These are phyloP conservation scores for Lycaena phlaeas DNA, from an alignment of 2,888 invertebrate genomes.

Conservation along the genomic window DNA sequence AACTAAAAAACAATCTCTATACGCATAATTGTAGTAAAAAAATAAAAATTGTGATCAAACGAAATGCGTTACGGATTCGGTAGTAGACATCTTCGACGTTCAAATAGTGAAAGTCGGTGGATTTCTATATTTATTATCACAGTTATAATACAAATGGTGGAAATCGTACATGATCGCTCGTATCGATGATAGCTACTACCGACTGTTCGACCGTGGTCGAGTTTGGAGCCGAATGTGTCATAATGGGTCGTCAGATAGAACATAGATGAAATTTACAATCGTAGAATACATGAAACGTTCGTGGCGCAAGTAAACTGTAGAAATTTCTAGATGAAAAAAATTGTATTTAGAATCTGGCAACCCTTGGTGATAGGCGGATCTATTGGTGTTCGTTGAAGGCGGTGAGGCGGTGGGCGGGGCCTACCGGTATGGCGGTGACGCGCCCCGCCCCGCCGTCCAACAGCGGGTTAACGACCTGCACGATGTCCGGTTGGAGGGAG, in stretches of 20 bases:
- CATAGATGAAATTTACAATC: conserved; percentile 5
- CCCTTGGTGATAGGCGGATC: conserved; percentile 7
- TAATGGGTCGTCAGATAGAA: conserved; percentile 6
- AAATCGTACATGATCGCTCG: conserved; percentile 48
- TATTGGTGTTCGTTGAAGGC: conserved; percentile 44
- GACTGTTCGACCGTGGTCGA: conserved; percentile 26
- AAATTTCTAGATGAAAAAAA: background rate
- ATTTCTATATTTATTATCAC: conserved; percentile 69
- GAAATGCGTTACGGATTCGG: conserved; percentile 47
- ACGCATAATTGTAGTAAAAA: conserved; percentile 48
- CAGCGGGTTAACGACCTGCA: conserved; percentile 67
- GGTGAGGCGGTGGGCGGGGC: conserved; percentile 52
- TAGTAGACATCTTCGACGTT: conserved; percentile 63
- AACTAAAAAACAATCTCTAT: conserved; percentile 58
- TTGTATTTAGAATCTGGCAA: conserved; percentile 7
- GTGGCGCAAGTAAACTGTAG: background rate
- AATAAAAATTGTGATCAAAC: conserved; percentile 58
- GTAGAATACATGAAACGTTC: background rate
- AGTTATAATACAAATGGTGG: conserved; percentile 67
- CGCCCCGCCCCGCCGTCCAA: conserved; percentile 60
- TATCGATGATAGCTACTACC: conserved; percentile 66
- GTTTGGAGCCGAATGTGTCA: conserved; percentile 1
- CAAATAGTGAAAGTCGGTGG: conserved; percentile 62
- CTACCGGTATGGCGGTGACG: conserved; percentile 63
- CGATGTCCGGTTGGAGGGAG: conserved; percentile 69